phyloP scores from a whole-genome alignment of 2,797 vertebrate species.

The Hipposideros larvatus region DNA sequence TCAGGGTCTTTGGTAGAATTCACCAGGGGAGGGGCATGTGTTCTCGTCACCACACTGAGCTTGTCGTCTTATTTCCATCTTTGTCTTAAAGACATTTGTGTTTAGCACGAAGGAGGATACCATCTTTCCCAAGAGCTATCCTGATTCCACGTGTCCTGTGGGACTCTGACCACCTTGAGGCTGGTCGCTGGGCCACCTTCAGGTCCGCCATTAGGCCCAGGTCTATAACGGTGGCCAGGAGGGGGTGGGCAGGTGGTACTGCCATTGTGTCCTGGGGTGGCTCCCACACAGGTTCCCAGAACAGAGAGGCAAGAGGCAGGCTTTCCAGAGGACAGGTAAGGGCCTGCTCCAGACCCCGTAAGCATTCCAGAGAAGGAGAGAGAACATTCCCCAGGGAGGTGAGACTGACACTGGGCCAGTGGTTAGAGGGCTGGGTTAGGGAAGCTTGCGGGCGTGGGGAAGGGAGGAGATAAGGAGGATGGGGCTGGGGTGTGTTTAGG shows the following conservation, averaged over 20 bases:
- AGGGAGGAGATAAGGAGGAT: accelerated
- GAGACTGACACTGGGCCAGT: background rate
- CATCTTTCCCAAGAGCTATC: background rate
- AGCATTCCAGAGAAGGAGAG: background rate
- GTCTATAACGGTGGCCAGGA: background rate
- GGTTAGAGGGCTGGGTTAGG: background rate
- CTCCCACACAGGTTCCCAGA: background rate
- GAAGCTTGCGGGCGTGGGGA: background rate
- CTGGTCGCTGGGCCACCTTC: background rate
- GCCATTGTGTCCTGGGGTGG: accelerated
- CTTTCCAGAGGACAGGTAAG: accelerated
- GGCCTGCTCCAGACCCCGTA: background rate
- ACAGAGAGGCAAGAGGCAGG: background rate
- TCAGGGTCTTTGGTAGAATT: background rate
- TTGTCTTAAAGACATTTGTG: background rate
- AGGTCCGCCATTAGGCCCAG: no score
- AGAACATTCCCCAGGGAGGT: accelerated
- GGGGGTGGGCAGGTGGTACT: accelerated
- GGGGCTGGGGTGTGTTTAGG: background rate
- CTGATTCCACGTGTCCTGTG: background rate
- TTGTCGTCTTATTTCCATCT: background rate
- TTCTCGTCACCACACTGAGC: background rate
- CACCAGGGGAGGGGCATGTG: background rate
- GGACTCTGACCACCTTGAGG: background rate
- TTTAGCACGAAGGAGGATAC: background rate